Percentiles rank a stretch among this genome's conserved stretches.
These are phyloP conservation scores for Drosophila anomalipes DNA, from an alignment of 2,888 invertebrate species.

Conservation along the genomic window DNA sequence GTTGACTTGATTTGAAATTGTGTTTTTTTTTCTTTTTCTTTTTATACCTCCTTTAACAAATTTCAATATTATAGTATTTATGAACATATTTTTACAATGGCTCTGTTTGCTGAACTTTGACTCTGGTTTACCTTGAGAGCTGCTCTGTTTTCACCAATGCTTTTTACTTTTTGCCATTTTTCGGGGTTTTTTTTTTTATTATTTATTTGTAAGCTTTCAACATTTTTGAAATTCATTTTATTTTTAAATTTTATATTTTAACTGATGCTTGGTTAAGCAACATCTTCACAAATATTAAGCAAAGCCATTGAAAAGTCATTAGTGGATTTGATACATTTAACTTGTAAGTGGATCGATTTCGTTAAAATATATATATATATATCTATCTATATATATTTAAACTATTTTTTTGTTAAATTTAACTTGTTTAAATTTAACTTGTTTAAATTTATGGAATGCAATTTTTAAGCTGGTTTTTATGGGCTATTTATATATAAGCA, in stretches of 20 bases:
- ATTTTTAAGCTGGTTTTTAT: not conserved
- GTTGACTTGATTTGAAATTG: slow-evolving; percentile 42
- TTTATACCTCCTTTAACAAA: slow-evolving; percentile 32
- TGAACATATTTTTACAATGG: slow-evolving; percentile 1
- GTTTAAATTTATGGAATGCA: not conserved
- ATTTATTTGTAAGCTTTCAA: not conserved
- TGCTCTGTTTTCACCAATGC: slow-evolving; percentile 11
- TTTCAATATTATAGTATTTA: slow-evolving; percentile 38
- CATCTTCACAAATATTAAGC: slow-evolving; percentile 10
- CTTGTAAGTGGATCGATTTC: not conserved
- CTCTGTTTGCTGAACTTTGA: slow-evolving; percentile 52
- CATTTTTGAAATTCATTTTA: slow-evolving; percentile 10
- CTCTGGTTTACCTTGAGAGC: slow-evolving; percentile 59
- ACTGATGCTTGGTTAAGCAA: slow-evolving; percentile 1
- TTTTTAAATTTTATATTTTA: slow-evolving; percentile 16
- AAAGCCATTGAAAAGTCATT: slow-evolving; percentile 3
- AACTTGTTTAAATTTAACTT: not conserved
- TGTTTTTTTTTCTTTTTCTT: slow-evolving; percentile 18
- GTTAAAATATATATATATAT: not conserved
- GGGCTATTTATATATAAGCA: not conserved
- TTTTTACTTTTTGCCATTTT: slow-evolving; percentile 15
- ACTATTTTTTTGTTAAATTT: not conserved
- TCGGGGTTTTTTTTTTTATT: slow-evolving; percentile 10
- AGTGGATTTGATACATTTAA: not conserved
- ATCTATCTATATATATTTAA: not conserved